Evolutionary conservation across 2,113 vertebrate species (phyloP), one percentile per base, ranked within the genome.

Genomic region (Oophaga pumilio): DNA sequence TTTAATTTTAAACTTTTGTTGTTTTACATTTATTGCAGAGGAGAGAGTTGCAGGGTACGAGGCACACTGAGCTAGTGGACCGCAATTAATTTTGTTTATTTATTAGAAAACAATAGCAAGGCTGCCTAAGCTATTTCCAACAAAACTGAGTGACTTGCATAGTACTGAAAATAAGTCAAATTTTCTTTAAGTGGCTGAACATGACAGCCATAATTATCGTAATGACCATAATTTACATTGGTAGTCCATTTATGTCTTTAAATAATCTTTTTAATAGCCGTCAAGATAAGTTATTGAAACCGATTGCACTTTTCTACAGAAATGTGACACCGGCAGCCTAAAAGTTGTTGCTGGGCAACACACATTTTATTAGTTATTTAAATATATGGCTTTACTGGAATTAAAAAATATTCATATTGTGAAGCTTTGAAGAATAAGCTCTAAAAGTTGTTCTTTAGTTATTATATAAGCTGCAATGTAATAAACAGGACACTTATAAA

Each of bases 261-360:
- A 71, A 71, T 33, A 13, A 17, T 33, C 26, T 14, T 28, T 71
- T 71, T 28, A 71, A 71, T 33, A 71, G 26, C 68, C 17, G 68
- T 71, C 68, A 71, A 33, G 33, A 33, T 71, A 71, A 33, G 68
- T 71, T 71, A 71, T 71, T 33, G 68, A 71, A 33, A 71, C 68
- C 33, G 17, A 71, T 71, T 71, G 26, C 68, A 15, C 68, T 71
- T 28, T 28, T 22, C 33, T 71, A 28, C 68, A 28, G 13, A 17
- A 33, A 33, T 15, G 4, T 33, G 68, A 33, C 68, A 71, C 68
- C 3, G 14, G 26, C 68, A 71, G 26, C 11, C 26, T 17, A 71
- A 71, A 71, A 71, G 26, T 71, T 33, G 68, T 71, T 71, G 68
- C 68, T 33, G 68, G 68, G 68, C 68, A 71, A 71, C 68, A 28